A percentile compares a stretch with the other conserved stretches of the same genome.
Conservation (phyloP, 2,888 invertebrate genomes). For the Drosophila anomalata region DNA sequence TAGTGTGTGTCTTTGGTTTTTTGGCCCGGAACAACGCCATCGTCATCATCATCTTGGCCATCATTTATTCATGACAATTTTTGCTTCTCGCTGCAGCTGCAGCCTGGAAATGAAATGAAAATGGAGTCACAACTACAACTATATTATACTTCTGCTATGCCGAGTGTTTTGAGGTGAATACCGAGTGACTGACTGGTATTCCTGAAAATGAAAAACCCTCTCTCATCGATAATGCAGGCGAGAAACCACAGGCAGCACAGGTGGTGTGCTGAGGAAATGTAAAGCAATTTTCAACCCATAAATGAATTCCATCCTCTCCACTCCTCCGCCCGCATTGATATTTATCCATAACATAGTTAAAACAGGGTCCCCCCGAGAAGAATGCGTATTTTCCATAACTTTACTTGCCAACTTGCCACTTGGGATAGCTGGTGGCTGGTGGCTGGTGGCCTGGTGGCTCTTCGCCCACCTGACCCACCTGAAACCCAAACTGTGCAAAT, state of each 20-base stretch:
- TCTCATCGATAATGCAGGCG: slow-evolving; percentile 65
- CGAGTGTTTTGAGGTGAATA: slow-evolving; percentile 35
- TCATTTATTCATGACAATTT: slow-evolving; percentile 68
- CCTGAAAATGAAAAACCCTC: slow-evolving; percentile 39
- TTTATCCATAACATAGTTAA: slow-evolving; percentile 1
- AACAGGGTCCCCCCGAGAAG: neutral
- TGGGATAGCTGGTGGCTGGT: no score
- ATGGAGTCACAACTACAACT: slow-evolving; percentile 28
- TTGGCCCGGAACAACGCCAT: slow-evolving; percentile 10
- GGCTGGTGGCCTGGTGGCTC: neutral
- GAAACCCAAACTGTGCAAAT: slow-evolving; percentile 59
- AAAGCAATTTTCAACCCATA: slow-evolving; percentile 36
- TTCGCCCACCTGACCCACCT: neutral
- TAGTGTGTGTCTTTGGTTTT: slow-evolving; percentile 19
- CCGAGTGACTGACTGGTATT: slow-evolving; percentile 18
- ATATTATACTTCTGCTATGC: slow-evolving; percentile 17
- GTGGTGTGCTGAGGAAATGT: slow-evolving; percentile 20
- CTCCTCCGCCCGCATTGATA: neutral
- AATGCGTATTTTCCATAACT: slow-evolving; percentile 25
- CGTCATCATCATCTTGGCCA: slow-evolving; percentile 34
- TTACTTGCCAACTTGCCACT: neutral
- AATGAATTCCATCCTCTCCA: slow-evolving; percentile 16
- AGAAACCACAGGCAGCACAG: slow-evolving; percentile 21
- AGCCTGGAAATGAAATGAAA: slow-evolving; percentile 39
- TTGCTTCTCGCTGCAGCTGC: slow-evolving; percentile 37